Evolutionary conservation across 2,888 invertebrate species (phyloP), one percentile per base, ranked within the genome.

Genomic region (Drosophila mulleri): DNA sequence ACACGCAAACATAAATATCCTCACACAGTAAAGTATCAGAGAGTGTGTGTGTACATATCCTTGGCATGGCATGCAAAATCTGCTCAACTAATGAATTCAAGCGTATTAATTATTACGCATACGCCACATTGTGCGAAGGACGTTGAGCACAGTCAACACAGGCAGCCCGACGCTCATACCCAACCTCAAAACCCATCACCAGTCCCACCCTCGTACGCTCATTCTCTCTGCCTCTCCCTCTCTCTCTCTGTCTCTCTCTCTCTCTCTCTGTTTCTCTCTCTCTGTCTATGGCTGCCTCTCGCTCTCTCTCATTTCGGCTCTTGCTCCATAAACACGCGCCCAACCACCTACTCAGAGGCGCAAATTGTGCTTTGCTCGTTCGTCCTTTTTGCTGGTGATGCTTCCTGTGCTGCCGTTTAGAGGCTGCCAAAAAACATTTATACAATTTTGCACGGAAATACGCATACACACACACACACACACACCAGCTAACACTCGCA

Each of bases 41-140:
- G 32, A 2, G 11, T 11, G 14, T 32, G 29, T 67, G 59, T 80
- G 69, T 64, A 42, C 47, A 59, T 57, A 74, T 76, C 79, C 79
- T 82, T 75, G 84, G 72, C 65, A 52, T 83, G 80, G 76, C 90
- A 82, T 84, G 89, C 84, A 85, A 88, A 85, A 88, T 88, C 80
- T 76, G 90, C 85, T 89, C 86, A 85, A 90, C 90, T 90, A 90
- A 86, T 90, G 90, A 85, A 85, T 89, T 89, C 87, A 88, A 82
- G 86, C 90, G 90, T 90, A 88, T 86, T 89, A 90, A 87, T 89
- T 87, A 90, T 87, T 90, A 90, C 89, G 89, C 89, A 87, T 89
- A 87, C 90, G 90, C 81, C 89, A 80, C 89, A 86, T 81, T 83
- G 87, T 90, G 73, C 90, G 89, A 82, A 83, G 86, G 80, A 77